A percentile compares a stretch with the other conserved stretches of the same genome.
phyloP scores from a whole-genome alignment of 2,888 invertebrate genomes.

The Campoletis raptor region DNA sequence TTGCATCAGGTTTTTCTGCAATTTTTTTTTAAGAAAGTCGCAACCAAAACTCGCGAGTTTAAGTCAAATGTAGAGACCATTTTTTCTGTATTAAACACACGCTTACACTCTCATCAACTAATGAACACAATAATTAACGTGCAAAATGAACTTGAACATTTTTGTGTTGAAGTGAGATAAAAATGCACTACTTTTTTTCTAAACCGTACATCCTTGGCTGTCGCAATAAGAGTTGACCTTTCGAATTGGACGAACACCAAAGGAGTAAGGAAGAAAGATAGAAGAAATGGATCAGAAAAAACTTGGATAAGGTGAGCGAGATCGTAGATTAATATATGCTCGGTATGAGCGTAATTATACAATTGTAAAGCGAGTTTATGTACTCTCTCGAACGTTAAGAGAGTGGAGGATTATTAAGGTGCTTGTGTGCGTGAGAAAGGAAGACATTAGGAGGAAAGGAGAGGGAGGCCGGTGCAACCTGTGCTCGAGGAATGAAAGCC shows the following conservation, averaged over 20 bases:
- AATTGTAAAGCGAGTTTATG: constrained; percentile 32
- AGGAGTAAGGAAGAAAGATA: background rate
- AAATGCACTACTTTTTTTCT: constrained; percentile 19
- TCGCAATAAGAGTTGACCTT: constrained; percentile 24
- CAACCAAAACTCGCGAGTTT: background rate
- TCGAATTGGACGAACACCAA: constrained; percentile 15
- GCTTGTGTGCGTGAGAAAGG: constrained; percentile 70
- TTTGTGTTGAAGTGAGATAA: background rate
- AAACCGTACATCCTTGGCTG: background rate
- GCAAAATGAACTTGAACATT: constrained; percentile 4
- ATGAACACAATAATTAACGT: background rate
- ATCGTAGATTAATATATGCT: constrained; percentile 45
- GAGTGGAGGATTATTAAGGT: constrained; percentile 31
- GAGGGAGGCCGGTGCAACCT: constrained; percentile 76
- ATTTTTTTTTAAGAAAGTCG: background rate
- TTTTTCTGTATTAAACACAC: background rate
- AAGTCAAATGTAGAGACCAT: background rate
- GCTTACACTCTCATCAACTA: background rate
- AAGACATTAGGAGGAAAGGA: constrained; percentile 69
- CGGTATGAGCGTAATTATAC: constrained; percentile 42
- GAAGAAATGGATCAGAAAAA: constrained; percentile 17
- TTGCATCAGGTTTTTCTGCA: background rate
- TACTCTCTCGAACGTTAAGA: constrained; percentile 34
- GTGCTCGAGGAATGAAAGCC: constrained; percentile 74
- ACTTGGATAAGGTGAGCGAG: constrained; percentile 51